These are phyloP conservation scores for Heteromurus nitidus DNA, from an alignment of 2,888 invertebrate genomes.

Conservation along the genomic window DNA sequence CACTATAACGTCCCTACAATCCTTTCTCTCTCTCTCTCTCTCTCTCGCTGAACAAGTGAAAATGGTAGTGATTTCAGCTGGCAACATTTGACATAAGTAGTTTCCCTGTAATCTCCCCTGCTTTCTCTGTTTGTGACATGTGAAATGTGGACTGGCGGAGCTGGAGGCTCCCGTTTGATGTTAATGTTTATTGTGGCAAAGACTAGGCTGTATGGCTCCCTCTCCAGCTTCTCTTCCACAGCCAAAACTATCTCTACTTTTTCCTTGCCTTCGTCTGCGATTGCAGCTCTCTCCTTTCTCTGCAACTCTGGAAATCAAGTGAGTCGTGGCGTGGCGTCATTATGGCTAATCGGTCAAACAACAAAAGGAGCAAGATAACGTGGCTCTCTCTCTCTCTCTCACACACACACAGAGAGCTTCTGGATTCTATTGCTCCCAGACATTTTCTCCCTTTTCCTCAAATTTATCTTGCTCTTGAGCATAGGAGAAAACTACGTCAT, in stretches of 20 bases:
- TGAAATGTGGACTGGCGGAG: slow-evolving; percentile 5
- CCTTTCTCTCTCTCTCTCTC: not conserved
- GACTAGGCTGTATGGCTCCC: not conserved
- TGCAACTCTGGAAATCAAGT: no score
- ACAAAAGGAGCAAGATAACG: not conserved
- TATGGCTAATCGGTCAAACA: slow-evolving; percentile 13
- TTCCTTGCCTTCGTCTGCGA: not conserved
- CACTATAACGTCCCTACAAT: not conserved
- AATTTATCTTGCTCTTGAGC: not conserved
- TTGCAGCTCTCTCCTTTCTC: not conserved
- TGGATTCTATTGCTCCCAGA: not conserved
- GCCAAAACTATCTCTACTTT: not conserved
- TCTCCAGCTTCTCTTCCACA: no score
- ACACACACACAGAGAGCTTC: not conserved
- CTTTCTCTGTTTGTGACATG: slow-evolving; percentile 21
- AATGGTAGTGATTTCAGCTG: not conserved
- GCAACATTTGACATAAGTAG: not conserved
- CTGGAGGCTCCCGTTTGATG: slow-evolving; percentile 5
- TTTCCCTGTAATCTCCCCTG: not conserved
- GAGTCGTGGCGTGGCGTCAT: not conserved
- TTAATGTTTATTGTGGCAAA: slow-evolving; percentile 39
- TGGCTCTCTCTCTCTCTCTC: not conserved
- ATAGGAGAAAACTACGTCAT: no score
- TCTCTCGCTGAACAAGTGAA: not conserved
- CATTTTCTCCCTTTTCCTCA: not conserved